phyloP scores from a whole-genome alignment of 2,888 invertebrate genomes.

The Hirtodrosophila trivittata region DNA sequence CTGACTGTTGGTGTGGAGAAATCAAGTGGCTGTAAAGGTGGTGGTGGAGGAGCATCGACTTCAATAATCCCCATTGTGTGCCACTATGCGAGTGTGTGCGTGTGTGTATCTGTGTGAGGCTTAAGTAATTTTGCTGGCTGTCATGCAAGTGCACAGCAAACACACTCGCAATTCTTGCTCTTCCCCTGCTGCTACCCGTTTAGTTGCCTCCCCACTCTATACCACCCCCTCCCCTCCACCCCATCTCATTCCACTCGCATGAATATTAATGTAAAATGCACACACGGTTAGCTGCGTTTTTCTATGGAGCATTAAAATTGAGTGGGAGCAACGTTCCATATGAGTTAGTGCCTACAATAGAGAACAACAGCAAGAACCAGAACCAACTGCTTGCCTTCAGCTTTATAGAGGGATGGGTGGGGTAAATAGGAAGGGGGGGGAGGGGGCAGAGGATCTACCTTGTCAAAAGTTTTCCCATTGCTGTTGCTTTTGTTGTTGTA shows the following conservation, averaged over 20 bases:
- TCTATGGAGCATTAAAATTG: slow-evolving; percentile 70
- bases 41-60: slow-evolving; percentile 31
- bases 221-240: neutral
- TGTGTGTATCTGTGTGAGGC: slow-evolving; percentile 35
- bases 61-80: slow-evolving; percentile 55
- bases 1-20: slow-evolving; percentile 2
- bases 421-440: neutral
- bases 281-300: slow-evolving; percentile 78
- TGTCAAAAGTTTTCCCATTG: slow-evolving; percentile 56
- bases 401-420: neutral
- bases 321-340: slow-evolving; percentile 73
- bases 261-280: slow-evolving; percentile 77
- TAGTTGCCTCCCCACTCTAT: neutral
- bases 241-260: slow-evolving; percentile 37
- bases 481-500: slow-evolving; percentile 29
- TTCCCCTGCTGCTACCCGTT: neutral
- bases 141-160: slow-evolving; percentile 74
- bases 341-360: slow-evolving; percentile 75
- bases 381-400: slow-evolving; percentile 32
- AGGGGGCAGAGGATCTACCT: slow-evolving; percentile 10
- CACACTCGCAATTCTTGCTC: slow-evolving; percentile 38
- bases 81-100: slow-evolving; percentile 2
- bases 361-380: slow-evolving; percentile 28
- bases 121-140: slow-evolving; percentile 75
- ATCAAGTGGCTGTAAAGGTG: slow-evolving; percentile 40